These are phyloP conservation scores for Brachionus angularis DNA, from an alignment of 1,140 invertebrate species.

Conservation along the genomic window DNA sequence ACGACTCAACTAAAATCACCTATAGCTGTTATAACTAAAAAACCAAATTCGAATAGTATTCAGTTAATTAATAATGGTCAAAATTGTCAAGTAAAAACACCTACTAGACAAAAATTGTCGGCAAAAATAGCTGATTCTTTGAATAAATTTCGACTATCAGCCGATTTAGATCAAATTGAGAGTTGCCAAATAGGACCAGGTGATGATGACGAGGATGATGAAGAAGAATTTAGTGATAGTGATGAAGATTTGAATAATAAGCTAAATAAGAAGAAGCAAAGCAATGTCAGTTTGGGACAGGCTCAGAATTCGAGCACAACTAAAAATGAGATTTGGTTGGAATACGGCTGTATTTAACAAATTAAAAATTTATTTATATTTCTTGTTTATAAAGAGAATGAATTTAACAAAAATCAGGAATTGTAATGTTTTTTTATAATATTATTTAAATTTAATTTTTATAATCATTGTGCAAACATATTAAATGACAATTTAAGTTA, in stretches of 20 bases:
- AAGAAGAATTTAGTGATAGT: conserved; percentile 30
- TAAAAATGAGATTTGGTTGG: conserved; percentile 27
- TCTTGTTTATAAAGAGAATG: too few relatives aligned
- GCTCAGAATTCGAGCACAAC: too few relatives aligned
- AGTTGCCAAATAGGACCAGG: conserved; percentile 19
- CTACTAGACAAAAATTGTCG: too few relatives aligned
- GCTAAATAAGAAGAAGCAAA: neutral
- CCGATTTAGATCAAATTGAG: neutral
- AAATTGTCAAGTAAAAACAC: too few relatives aligned
- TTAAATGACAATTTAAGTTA: too few relatives aligned
- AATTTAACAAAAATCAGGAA: too few relatives aligned
- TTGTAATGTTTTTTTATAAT: too few relatives aligned
- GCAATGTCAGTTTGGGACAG: too few relatives aligned
- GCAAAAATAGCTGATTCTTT: conserved; percentile 28
- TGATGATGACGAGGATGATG: conserved; percentile 1
- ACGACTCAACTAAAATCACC: conserved; percentile 7
- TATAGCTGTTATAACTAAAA: conserved; percentile 30
- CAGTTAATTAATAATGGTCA: conserved; percentile 19
- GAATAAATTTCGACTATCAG: conserved; percentile 15
- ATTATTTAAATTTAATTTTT: too few relatives aligned
- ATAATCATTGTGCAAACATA: too few relatives aligned
- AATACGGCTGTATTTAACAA: conserved; percentile 42
- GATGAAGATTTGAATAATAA: neutral
- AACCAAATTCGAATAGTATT: conserved; percentile 19
- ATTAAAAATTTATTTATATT: too few relatives aligned